Percentiles rank a stretch among this genome's conserved stretches.
Conservation (phyloP, 2,797 vertebrate genomes). For the Scomberomorus guttatus region DNA sequence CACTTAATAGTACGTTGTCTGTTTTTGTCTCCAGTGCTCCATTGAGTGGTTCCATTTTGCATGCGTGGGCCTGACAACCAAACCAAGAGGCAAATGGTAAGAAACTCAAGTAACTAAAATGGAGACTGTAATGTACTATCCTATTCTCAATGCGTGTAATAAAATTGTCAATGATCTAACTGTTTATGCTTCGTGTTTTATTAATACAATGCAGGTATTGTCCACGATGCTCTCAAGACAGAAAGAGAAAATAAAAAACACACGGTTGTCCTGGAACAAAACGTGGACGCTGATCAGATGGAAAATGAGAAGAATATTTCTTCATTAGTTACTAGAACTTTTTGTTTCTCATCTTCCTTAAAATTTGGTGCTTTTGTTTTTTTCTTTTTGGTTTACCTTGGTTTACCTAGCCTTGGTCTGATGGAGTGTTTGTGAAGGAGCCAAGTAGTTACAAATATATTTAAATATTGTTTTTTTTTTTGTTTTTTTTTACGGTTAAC, state of each 20-base stretch:
- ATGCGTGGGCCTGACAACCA: slow-evolving; percentile 96
- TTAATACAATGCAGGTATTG: slow-evolving; percentile 80
- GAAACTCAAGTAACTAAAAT: slow-evolving; percentile 51
- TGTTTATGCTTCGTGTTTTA: not conserved
- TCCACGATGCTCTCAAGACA: slow-evolving; percentile 86
- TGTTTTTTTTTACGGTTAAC: slow-evolving; percentile 53
- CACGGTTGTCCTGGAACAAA: slow-evolving; percentile 60
- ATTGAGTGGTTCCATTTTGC: slow-evolving; percentile 99
- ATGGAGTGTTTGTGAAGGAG: slow-evolving; percentile 75
- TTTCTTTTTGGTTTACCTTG: slow-evolving; percentile 62
- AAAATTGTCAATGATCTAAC: not conserved
- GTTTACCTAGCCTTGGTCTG: slow-evolving; percentile 77
- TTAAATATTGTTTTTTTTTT: slow-evolving; percentile 68
- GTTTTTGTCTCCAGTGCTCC: slow-evolving; percentile 89
- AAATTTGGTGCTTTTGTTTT: slow-evolving; percentile 82
- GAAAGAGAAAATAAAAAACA: slow-evolving; percentile 83
- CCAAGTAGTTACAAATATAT: slow-evolving; percentile 78
- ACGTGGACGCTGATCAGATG: slow-evolving; percentile 48
- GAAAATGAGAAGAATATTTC: slow-evolving; percentile 73
- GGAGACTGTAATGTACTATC: not conserved
- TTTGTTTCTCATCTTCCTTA: slow-evolving; percentile 78
- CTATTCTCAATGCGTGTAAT: not conserved
- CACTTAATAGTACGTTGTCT: not conserved
- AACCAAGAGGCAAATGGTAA: slow-evolving; percentile 99
- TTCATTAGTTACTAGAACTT: slow-evolving; percentile 73